Conservation (phyloP, 2,888 invertebrate genomes). For the Gnatocerus cornutus region DNA sequence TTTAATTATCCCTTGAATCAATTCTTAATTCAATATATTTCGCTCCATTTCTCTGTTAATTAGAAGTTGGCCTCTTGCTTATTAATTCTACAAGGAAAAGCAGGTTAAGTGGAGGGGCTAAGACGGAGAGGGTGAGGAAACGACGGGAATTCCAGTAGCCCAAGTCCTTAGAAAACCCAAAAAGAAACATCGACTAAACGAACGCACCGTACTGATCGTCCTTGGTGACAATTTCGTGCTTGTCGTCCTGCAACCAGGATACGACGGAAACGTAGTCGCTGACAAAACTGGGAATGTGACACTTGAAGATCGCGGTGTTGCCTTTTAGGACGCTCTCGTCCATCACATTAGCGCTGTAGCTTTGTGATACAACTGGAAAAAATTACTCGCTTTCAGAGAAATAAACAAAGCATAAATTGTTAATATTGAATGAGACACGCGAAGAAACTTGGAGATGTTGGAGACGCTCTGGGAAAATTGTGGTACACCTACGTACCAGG, state of each 20-base stretch:
- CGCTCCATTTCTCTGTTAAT: conserved; percentile 23
- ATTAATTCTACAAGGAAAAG: conserved; percentile 28
- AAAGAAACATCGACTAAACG: conserved; percentile 15
- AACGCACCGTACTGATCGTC: conserved; percentile 64
- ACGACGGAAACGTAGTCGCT: conserved; percentile 90
- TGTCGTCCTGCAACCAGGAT: conserved; percentile 90
- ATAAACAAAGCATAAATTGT: conserved; percentile 21
- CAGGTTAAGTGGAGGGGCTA: conserved; percentile 26
- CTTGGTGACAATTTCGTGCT: conserved; percentile 75
- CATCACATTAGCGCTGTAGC: conserved; percentile 92
- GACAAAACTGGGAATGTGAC: conserved; percentile 94
- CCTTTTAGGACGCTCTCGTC: conserved; percentile 93
- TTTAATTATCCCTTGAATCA: conserved; percentile 20
- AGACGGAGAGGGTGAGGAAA: conserved; percentile 11
- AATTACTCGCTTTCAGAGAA: conserved; percentile 23
- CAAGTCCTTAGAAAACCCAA: conserved; percentile 22
- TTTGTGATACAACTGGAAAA: conserved; percentile 91
- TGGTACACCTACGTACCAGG: no score
- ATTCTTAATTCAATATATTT: conserved; percentile 3
- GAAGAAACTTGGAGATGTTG: conserved; percentile 6
- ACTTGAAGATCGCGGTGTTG: conserved; percentile 93
- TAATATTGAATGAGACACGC: conserved; percentile 21
- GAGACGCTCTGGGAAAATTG: neutral
- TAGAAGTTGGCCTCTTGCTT: conserved; percentile 15
- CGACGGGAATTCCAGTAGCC: conserved; percentile 49